Evolutionary conservation across 2,113 vertebrate species (phyloP).

Genomic region (Chionodraco myersi): DNA sequence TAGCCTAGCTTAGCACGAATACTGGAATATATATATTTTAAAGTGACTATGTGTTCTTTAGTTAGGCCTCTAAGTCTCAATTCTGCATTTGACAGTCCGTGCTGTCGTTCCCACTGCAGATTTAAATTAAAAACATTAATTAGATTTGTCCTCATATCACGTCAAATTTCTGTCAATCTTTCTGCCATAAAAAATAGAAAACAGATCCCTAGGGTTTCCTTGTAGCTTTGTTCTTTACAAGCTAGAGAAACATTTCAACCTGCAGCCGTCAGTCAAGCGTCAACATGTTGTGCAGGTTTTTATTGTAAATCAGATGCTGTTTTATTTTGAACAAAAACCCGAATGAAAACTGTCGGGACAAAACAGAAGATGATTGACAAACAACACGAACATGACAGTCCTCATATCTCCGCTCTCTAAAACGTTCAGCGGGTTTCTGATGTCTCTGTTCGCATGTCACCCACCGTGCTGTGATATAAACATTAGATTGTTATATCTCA

Average conservation of each 20-base stretch:
- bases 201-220: neutral
- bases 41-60: too few species aligned
- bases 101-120: neutral
- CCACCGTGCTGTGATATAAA: neutral
- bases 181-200: neutral
- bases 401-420: neutral
- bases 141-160: conserved; percentile 2
- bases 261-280: conserved; percentile 39
- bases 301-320: conserved; percentile 14
- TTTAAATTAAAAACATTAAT: neutral
- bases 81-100: neutral
- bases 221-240: neutral
- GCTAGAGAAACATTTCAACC: conserved; percentile 1
- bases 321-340: conserved; percentile 7
- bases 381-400: neutral
- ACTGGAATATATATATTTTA: too few species aligned
- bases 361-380: conserved; percentile 27
- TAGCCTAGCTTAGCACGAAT: neutral
- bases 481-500: neutral
- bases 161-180: neutral
- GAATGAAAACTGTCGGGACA: conserved; percentile 8
- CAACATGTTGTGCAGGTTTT: conserved; percentile 53
- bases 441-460: neutral
- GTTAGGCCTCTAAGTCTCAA: neutral
- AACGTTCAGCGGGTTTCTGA: too few species aligned